Evolutionary conservation across 2,888 invertebrate genomes (phyloP).

Genomic region (Cartodere bifasciata): DNA sequence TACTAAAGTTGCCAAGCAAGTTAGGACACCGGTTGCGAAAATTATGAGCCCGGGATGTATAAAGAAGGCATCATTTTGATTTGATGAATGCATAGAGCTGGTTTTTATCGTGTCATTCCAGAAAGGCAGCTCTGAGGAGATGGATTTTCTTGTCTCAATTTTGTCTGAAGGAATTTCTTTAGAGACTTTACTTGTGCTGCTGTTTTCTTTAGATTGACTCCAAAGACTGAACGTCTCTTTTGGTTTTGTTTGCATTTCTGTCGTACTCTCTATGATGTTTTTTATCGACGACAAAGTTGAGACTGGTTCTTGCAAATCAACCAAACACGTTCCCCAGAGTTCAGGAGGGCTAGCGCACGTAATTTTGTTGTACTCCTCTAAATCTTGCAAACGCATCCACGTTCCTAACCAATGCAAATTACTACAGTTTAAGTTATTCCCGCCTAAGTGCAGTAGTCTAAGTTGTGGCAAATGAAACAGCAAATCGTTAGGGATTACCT

Average conservation of each 20-base stretch:
- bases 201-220: no score
- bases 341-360: conserved; percentile 33
- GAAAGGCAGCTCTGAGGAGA: no score
- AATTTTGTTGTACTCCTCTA: conserved; percentile 30
- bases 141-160: no score
- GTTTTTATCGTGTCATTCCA: no score
- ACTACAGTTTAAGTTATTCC: conserved; percentile 61
- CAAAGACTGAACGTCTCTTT: no score
- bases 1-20: conserved; percentile 41
- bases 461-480: conserved; percentile 57
- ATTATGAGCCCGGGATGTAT: conserved; percentile 47
- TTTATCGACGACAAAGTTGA: conserved; percentile 8
- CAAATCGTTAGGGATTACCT: conserved; percentile 53
- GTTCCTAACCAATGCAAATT: conserved; percentile 51
- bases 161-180: no score
- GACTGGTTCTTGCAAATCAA: conserved; percentile 28
- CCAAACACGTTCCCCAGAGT: conserved; percentile 28
- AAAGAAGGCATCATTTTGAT: conserved; percentile 23
- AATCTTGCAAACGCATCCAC: conserved; percentile 49
- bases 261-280: conserved; percentile 2
- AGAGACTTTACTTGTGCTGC: no score
- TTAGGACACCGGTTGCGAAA: conserved; percentile 41
- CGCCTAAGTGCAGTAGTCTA: conserved; percentile 50
- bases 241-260: neutral
- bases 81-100: conserved; percentile 10